Percentiles rank a stretch among this genome's conserved stretches.
These are phyloP conservation scores for Labeo catla DNA, from an alignment of 2,113 vertebrate species.

Conservation along the genomic window DNA sequence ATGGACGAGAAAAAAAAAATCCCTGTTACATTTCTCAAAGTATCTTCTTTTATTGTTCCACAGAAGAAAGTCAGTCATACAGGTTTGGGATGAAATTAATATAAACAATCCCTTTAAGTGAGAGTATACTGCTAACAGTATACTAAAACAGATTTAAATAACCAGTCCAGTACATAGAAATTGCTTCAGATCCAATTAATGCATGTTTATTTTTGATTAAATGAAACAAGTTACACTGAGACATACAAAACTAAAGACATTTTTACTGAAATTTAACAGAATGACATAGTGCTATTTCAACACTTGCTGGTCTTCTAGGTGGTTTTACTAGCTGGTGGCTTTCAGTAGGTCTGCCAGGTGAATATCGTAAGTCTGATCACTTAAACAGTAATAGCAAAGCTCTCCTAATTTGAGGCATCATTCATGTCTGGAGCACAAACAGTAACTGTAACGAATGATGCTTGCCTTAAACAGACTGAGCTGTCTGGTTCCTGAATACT, in stretches of 20 bases:
- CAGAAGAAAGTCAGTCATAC: too few relatives aligned
- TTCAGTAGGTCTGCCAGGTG: neutral
- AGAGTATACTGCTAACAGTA: too few relatives aligned
- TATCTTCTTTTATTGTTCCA: too few relatives aligned
- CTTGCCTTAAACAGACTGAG: neutral
- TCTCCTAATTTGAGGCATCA: neutral
- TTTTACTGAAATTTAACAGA: neutral
- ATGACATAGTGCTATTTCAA: neutral
- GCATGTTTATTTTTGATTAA: too few relatives aligned
- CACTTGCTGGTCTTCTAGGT: neutral
- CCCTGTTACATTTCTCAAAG: too few relatives aligned
- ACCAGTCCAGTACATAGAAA: too few relatives aligned
- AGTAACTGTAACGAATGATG: neutral
- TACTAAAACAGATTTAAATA: too few relatives aligned
- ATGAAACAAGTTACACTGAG: too few relatives aligned
- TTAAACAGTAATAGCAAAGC: neutral
- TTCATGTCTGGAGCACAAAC: neutral
- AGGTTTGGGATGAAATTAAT: too few relatives aligned
- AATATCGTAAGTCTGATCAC: neutral
- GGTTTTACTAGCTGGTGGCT: neutral
- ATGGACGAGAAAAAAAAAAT: too few relatives aligned
- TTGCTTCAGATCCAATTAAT: too few relatives aligned
- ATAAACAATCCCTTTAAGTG: too few relatives aligned
- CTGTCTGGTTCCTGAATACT: slow-evolving; percentile 1
- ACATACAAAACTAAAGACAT: neutral